Base-by-base conservation (phyloP, 2,113 vertebrate species). In the Xyliphius kryptos region DNA sequence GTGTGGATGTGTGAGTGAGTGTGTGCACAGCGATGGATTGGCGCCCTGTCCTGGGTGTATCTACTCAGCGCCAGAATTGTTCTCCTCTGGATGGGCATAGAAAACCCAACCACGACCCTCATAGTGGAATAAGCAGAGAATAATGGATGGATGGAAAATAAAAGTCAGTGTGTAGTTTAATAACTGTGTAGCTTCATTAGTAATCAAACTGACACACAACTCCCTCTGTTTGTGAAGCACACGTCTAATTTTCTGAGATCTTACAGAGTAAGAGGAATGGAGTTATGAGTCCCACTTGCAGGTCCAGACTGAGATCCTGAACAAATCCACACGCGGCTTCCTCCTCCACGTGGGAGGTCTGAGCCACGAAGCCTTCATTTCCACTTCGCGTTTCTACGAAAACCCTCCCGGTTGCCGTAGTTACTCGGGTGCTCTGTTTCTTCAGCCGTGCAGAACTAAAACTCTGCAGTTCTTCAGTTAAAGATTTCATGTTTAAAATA, bases 191-290 rank as follows among this genome's bases (percentile, higher is more conserved):
- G n/a, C n/a, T n/a, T n/a, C n/a, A n/a, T n/a, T n/a, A n/a, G n/a
- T n/a, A n/a, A n/a, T n/a, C n/a, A n/a, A n/a, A n/a, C n/a, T n/a
- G n/a, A n/a, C n/a, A n/a, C n/a, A n/a, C n/a, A n/a, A n/a, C n/a
- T n/a, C n/a, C n/a, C n/a, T n/a, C n/a, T n/a, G n/a, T n/a, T n/a
- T n/a, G n/a, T n/a, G n/a, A n/a, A 6, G 4, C 26, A 32, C 26
- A 32, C 4, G 26, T 6, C 26, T 32, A 1, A 32, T 32, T 32
- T 32, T 32, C 7, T 32, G 4, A 32, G 5, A 41, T 56, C 89
- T 91, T 85, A 97, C 95, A 91, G 54, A 97, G 83, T 43, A 98
- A 77, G n/a, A 98, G 75, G 83, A 90, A 94, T 0, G 92, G 89
- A 76, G 85, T 89, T 41, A 97, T 72, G 3, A 87, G 76, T 3